Base-by-base conservation (phyloP, 2,888 invertebrate genomes). In the Augiades crinisus region DNA sequence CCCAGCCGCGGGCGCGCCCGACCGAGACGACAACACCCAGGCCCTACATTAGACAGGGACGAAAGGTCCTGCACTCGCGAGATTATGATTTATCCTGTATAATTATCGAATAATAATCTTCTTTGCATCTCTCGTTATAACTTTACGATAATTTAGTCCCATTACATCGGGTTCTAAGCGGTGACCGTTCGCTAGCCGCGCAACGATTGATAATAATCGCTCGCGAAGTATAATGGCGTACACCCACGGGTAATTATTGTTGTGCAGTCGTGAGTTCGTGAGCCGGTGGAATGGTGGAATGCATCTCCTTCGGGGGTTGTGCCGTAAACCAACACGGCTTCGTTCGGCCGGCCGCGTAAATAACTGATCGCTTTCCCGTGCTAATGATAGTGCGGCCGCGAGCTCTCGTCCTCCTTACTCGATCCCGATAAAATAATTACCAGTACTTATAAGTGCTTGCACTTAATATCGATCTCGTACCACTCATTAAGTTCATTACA, bases 221-320 rank as follows among this genome's bases (percentile, higher is more conserved):
- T 84, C 76, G 88, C 83, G 84, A 87, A 87, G 83, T 86, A 89
- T 88, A 89, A 89, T 90, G 81, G 87, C 86, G 88, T 87, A 90
- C 90, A 88, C 88, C 89, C 89, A 88, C 88, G 81, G 87, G 86
- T 89, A 89, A 89, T 89, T 89, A 89, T 89, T 86, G 88, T 85
- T 81, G 87, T 86, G 85, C 78, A 83, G 88, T 89, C 88, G 88
- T 89, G 88, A 88, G 88, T 82, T 89, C 89, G 89, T 89, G 89
- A 82, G 87, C 76, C 72, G 74, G 76, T 80, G 81, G 81, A 81
- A 81, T 79, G 76, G 83, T 67, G 86, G 89, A 88, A 89, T 89
- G 89, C 88, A 88, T 87, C 88, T 89, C 89, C 89, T 89, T 86
- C 87, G 87, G 89, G 89, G 89, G 89, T 84, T 88, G 87, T 77